Conservation (phyloP, 2,113 vertebrate species). For the Microcebus jonahi region DNA sequence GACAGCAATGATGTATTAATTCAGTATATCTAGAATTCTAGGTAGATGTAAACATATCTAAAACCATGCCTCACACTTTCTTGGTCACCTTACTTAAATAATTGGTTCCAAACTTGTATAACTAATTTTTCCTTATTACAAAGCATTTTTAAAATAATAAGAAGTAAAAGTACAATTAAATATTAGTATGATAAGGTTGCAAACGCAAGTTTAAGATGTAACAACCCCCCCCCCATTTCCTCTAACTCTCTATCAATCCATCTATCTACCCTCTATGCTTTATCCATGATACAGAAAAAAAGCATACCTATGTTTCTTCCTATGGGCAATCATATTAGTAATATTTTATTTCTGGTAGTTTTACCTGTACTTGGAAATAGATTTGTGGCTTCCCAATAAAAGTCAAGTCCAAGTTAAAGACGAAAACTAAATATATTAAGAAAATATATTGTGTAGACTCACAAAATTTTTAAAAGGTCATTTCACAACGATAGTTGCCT, state of each 20-base stretch:
- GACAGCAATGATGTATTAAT: not conserved
- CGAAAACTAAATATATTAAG: constrained; percentile 1
- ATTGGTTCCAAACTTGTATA: not conserved
- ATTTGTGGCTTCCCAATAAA: not conserved
- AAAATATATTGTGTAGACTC: not conserved
- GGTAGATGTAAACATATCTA: not conserved
- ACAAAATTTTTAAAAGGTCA: not conserved
- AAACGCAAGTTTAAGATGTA: not conserved
- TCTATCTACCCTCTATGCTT: not conserved
- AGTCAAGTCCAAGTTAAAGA: not conserved
- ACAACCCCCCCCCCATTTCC: not conserved
- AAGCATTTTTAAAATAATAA: not conserved
- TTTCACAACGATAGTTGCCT: not conserved
- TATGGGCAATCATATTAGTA: not conserved
- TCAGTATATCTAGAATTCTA: too few species aligned
- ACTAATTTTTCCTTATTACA: not conserved
- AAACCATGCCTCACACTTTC: not conserved
- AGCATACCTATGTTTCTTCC: not conserved
- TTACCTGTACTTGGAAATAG: not conserved
- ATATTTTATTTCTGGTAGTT: not conserved
- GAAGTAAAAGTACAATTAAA: not conserved
- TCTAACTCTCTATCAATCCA: not conserved
- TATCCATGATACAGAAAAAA: not conserved
- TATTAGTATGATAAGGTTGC: not conserved
- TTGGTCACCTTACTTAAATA: not conserved